Conservation (phyloP, 1,140 invertebrate genomes). For the Pogonognathellus flavescens region DNA sequence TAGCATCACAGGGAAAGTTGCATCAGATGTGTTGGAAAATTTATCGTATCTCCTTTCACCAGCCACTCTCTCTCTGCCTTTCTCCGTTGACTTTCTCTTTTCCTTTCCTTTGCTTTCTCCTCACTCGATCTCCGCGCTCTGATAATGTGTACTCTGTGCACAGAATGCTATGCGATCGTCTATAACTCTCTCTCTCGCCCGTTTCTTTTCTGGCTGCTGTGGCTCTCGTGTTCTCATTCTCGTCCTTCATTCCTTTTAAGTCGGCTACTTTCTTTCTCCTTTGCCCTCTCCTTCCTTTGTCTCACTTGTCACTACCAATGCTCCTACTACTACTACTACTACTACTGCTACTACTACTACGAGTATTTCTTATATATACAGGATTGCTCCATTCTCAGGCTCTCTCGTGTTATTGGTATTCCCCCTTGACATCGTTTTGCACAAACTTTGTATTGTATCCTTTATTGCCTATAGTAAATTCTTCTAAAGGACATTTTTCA, state of each 20-base stretch:
- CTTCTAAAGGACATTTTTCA: too few species aligned
- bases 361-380: too few species aligned
- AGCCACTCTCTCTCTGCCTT: neutral
- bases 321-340: too few species aligned
- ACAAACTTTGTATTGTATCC: constrained; percentile 11
- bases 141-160: too few species aligned
- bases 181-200: neutral
- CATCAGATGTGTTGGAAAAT: neutral
- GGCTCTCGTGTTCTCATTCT: too few species aligned
- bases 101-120: neutral
- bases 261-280: too few species aligned
- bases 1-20: neutral
- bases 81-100: neutral
- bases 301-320: too few species aligned
- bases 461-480: neutral
- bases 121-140: neutral
- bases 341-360: too few species aligned
- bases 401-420: constrained; percentile 11
- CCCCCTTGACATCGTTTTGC: constrained; percentile 14
- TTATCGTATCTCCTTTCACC: neutral
- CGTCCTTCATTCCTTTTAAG: too few species aligned
- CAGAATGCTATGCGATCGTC: too few species aligned
- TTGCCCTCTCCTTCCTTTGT: too few species aligned
- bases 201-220: too few species aligned
- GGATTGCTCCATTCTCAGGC: neutral